Evolutionary conservation across 2,797 vertebrate species (phyloP).

Genomic region (Micromesistius poutassou): DNA sequence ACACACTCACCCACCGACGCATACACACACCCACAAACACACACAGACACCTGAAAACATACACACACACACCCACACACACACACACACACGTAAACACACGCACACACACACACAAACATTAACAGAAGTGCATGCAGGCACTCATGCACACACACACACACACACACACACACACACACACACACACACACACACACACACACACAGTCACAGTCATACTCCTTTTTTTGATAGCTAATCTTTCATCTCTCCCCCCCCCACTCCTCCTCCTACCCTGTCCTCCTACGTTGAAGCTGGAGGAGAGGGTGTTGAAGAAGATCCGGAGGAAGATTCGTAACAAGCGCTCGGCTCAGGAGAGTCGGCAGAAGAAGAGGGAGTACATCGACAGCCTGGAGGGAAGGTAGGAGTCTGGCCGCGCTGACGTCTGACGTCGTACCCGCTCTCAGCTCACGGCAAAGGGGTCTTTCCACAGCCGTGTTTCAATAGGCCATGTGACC

Average conservation of each 20-base stretch:
- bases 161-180: no score
- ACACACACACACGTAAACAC: no score
- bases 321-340: slow-evolving; percentile 95
- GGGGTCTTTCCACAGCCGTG: no score
- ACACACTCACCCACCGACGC: no score
- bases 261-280: slow-evolving; percentile 20
- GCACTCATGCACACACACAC: no score
- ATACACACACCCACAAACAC: no score
- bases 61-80: no score
- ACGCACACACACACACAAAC: no score
- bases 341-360: slow-evolving; percentile 94
- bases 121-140: no score
- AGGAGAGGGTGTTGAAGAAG: slow-evolving; percentile 92
- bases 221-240: background rate
- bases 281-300: slow-evolving; percentile 71
- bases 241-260: slow-evolving; percentile 8
- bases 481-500: no score
- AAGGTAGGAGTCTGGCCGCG: slow-evolving; percentile 66
- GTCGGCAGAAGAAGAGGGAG: slow-evolving; percentile 93
- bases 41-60: no score
- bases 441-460: background rate
- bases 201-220: slow-evolving; percentile 7
- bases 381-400: slow-evolving; percentile 89
- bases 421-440: background rate
- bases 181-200: no score